Evolutionary conservation across 2,113 vertebrate species (phyloP).

Genomic region (Eptesicus fuscus): DNA sequence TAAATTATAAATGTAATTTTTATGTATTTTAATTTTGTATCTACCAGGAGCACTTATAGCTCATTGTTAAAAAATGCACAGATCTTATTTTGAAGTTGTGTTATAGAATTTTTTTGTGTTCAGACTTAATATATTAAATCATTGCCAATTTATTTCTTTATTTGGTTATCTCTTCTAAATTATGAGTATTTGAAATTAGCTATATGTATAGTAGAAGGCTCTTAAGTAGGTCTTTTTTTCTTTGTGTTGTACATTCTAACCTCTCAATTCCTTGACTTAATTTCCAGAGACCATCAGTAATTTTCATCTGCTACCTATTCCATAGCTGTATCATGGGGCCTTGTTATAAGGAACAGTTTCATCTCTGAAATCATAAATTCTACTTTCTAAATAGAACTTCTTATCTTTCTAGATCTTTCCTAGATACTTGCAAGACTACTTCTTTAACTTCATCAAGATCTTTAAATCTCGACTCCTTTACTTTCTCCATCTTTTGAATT

Average conservation of each 20-base stretch:
- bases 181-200: background rate
- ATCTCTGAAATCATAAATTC: constrained; percentile 20
- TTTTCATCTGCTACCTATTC: background rate
- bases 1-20: constrained; percentile 53
- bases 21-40: constrained; percentile 44
- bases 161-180: background rate
- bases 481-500: background rate
- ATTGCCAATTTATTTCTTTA: background rate
- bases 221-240: background rate
- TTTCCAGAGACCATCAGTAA: background rate
- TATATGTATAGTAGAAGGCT: background rate
- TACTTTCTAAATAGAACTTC: background rate
- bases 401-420: background rate
- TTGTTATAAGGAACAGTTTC: constrained; percentile 30
- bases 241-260: background rate
- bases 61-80: constrained; percentile 17
- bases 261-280: background rate
- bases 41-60: background rate
- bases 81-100: constrained; percentile 32
- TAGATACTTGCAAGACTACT: background rate
- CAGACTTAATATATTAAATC: constrained; percentile 27
- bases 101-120: constrained; percentile 40
- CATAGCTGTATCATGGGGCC: background rate
- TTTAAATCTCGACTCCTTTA: constrained; percentile 28
- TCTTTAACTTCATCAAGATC: constrained; percentile 10